These are phyloP conservation scores for Bos javanicus DNA, from an alignment of 2,113 vertebrate genomes.

Conservation along the genomic window DNA sequence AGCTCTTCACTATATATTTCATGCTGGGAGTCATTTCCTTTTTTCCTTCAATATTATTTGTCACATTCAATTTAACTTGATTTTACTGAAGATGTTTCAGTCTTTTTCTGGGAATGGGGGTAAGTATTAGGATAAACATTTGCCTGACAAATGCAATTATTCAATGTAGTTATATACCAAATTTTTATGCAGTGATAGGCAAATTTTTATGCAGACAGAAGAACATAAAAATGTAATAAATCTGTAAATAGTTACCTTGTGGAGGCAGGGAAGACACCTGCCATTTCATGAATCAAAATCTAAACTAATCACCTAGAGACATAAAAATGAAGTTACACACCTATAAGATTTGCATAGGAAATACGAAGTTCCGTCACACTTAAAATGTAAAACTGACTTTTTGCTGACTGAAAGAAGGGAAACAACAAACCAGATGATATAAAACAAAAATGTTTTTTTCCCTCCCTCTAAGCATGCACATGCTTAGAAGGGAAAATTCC, in stretches of 20 bases:
- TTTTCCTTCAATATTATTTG: neutral
- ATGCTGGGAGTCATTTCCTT: neutral
- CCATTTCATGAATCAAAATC: slow-evolving; percentile 48
- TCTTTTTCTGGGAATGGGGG: neutral
- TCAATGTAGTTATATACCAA: neutral
- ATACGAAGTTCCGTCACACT: neutral
- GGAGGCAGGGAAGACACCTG: slow-evolving; percentile 36
- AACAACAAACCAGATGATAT: neutral
- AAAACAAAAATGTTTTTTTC: neutral
- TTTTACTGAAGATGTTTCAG: neutral
- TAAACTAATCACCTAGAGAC: slow-evolving; percentile 16
- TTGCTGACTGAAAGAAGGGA: neutral
- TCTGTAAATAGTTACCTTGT: slow-evolving; percentile 39
- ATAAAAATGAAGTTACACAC: neutral
- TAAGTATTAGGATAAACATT: neutral
- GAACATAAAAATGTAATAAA: slow-evolving; percentile 48
- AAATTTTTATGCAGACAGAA: slow-evolving; percentile 25
- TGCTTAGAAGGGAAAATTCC: neutral
- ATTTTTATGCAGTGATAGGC: neutral
- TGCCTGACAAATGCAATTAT: neutral
- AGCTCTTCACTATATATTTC: neutral
- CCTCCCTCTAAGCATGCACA: neutral
- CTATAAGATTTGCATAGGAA: slow-evolving; percentile 14
- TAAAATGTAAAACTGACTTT: neutral
- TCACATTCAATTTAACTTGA: neutral